These are phyloP conservation scores for Eumacrocentrus americanus DNA, from an alignment of 2,888 invertebrate species.

Conservation along the genomic window DNA sequence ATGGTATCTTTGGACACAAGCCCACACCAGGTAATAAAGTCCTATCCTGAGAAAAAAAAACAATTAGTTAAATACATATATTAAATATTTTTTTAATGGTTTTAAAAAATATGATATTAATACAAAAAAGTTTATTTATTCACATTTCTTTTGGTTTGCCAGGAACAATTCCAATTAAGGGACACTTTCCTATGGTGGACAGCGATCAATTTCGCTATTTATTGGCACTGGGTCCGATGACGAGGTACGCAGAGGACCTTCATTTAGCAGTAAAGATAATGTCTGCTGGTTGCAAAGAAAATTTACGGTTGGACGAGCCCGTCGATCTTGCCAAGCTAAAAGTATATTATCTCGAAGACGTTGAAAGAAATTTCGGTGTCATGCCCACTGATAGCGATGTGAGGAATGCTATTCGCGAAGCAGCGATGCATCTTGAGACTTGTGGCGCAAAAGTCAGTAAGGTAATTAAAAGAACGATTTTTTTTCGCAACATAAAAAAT, in stretches of 20 bases:
- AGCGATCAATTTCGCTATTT: conserved; percentile 64
- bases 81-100: neutral
- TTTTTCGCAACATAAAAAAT: no score
- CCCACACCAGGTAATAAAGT: conserved; percentile 71
- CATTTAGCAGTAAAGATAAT: conserved; percentile 70
- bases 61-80: neutral
- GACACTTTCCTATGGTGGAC: conserved; percentile 67
- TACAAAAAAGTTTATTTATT: neutral
- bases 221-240: conserved; percentile 75
- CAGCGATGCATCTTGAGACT: conserved; percentile 63
- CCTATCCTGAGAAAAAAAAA: neutral
- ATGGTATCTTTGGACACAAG: conserved; percentile 88
- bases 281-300: conserved; percentile 61
- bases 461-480: no score
- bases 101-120: neutral
- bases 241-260: conserved; percentile 80
- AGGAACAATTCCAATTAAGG: conserved; percentile 67
- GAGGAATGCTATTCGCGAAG: conserved; percentile 62
- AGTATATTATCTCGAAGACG: conserved; percentile 72
- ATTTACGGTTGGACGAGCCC: conserved; percentile 64
- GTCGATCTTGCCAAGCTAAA: conserved; percentile 63
- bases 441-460: conserved; percentile 61
- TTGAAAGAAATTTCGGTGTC: conserved; percentile 64
- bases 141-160: conserved; percentile 9
- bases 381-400: conserved; percentile 65